Percentiles rank a stretch among this genome's conserved stretches.
These are phyloP conservation scores for Bombus huntii DNA, from an alignment of 1,140 invertebrate genomes.

Conservation along the genomic window DNA sequence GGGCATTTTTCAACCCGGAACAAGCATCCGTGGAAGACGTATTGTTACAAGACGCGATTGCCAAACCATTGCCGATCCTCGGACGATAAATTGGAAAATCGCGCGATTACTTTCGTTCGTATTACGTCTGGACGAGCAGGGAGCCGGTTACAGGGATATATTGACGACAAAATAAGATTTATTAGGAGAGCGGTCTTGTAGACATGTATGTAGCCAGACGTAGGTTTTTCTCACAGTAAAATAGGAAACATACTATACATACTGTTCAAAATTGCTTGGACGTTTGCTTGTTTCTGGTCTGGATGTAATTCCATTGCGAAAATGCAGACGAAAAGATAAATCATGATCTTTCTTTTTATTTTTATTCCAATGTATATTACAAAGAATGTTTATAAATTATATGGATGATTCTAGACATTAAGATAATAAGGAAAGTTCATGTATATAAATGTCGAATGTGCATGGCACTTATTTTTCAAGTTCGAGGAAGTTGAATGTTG, in stretches of 20 bases:
- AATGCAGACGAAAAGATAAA: neutral
- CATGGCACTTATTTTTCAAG: neutral
- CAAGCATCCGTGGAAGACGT: slow-evolving; percentile 24
- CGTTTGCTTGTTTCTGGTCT: neutral
- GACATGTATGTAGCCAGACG: neutral
- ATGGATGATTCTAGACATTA: neutral
- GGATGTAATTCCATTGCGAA: too few species aligned
- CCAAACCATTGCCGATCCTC: slow-evolving; percentile 14
- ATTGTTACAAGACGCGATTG: slow-evolving; percentile 33
- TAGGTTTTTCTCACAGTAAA: neutral
- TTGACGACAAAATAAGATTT: neutral
- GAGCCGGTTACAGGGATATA: neutral
- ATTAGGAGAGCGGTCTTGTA: neutral
- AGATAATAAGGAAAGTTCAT: neutral
- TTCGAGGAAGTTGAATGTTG: neutral
- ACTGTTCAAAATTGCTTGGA: neutral
- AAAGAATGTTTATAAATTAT: too few species aligned
- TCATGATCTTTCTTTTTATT: neutral
- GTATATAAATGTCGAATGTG: neutral
- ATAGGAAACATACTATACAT: too few species aligned
- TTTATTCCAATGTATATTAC: too few species aligned
- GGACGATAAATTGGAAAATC: slow-evolving; percentile 36
- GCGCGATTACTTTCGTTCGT: slow-evolving; percentile 2
- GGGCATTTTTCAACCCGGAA: slow-evolving; percentile 41
- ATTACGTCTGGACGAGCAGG: neutral